Base-by-base conservation (phyloP, 2,113 vertebrate species). In the Elgaria multicarinata region DNA sequence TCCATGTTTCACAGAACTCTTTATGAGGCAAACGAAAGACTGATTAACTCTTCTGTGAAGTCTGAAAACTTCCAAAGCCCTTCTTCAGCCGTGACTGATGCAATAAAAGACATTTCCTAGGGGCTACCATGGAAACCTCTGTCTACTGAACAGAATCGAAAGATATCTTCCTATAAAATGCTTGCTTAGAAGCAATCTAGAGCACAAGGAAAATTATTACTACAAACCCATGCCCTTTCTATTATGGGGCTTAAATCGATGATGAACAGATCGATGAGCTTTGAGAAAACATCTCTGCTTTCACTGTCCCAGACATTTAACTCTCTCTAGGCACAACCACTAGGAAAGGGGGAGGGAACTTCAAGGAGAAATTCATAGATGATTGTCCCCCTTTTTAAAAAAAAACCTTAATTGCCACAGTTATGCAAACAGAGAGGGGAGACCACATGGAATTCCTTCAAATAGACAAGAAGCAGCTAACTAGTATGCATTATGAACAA, bases 401-500 rank as follows among this genome's bases (percentile, higher is more conserved):
- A 88, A 55, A 58, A 62, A 22, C 89, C 93, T 90, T 46, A 85
- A 91, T 90, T 90, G 91, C 92, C 76, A 74, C 62, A 85, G 44
- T 75, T 75, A 75, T 83, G 79, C 55, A 44, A 13, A 72, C 20
- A 2, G 33, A 67, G 33, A 76, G 26, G 50, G 55, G 13, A 46
- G 14, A 39, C 44, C 0, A 0, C 13, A 33, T 31, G 58, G 93
- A 93, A 91, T 85, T 92, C 91, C 24, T 85, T 91, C 46, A 20
- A 91, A 94, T 88, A 83, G 92, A 88, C 91, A 6, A 91, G 87
- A 4, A 39, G 94, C 92, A 74, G 46, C 95, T 92, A 64, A 95
- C 94, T 96, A 89, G 96, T 96, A 96, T 96, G 96, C 96, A 96
- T 96, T 94, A 96, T 96, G 96, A 97, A 97, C 97, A 97, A 97